A percentile compares a stretch with the other conserved stretches of the same genome.
These are phyloP conservation scores for Halcyon badia DNA, from an alignment of 2,797 vertebrate species.

Conservation along the genomic window DNA sequence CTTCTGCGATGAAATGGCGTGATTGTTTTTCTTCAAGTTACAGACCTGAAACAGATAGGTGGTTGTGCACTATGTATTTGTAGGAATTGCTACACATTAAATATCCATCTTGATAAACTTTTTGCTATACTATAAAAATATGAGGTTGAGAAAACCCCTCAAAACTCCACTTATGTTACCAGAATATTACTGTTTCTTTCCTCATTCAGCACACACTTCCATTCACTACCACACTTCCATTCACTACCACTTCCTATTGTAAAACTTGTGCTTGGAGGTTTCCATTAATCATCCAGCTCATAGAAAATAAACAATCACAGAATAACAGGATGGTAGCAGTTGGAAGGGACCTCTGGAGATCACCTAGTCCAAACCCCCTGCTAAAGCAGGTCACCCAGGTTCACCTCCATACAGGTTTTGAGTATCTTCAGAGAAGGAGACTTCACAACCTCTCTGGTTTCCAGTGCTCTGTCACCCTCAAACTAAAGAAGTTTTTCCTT, in stretches of 20 bases:
- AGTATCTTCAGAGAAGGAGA: not conserved
- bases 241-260: not conserved
- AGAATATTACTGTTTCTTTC: not conserved
- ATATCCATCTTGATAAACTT: not conserved
- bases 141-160: fast-evolving
- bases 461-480: not conserved
- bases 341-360: not conserved
- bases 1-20: not conserved
- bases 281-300: not conserved
- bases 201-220: not conserved
- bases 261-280: not conserved
- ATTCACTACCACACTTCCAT: not conserved
- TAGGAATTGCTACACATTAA: not conserved
- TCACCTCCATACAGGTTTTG: not conserved
- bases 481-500: not conserved
- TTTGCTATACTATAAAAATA: not conserved
- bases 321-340: not conserved
- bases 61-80: not conserved
- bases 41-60: not conserved
- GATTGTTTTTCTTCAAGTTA: not conserved
- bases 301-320: not conserved
- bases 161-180: not conserved
- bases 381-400: not conserved
- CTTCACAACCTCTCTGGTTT: not conserved
- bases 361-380: not conserved